A percentile compares a stretch with the other conserved stretches of the same genome.
These are phyloP conservation scores for Camponotus pennsylvanicus DNA, from an alignment of 1,140 invertebrate species.

Conservation along the genomic window DNA sequence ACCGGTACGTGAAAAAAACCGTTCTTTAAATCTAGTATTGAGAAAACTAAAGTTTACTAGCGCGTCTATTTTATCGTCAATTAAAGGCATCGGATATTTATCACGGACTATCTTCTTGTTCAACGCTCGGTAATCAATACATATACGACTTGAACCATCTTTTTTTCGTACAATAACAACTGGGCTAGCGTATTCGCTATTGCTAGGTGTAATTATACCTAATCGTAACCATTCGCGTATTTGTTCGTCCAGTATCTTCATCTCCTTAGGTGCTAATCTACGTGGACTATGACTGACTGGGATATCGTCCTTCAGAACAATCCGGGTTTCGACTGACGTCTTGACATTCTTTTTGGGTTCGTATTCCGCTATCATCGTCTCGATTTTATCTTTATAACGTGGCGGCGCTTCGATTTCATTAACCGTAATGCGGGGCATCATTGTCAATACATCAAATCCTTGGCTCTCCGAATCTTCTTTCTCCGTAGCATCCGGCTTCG, in stretches of 20 bases:
- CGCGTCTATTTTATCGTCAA: too few species aligned
- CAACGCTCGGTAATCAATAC: too few species aligned
- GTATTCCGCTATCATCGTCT: conserved; percentile 36
- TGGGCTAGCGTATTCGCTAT: conserved; percentile 27
- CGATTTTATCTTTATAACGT: conserved; percentile 2
- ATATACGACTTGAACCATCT: too few species aligned
- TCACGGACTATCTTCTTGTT: too few species aligned
- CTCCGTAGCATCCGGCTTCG: too few species aligned
- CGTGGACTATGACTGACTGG: not conserved
- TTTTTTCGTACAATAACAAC: conserved; percentile 55
- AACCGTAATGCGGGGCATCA: conserved; percentile 4
- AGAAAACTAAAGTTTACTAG: too few species aligned
- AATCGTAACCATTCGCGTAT: conserved; percentile 27
- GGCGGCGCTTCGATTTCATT: conserved; percentile 27
- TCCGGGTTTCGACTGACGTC: conserved; percentile 56
- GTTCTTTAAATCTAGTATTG: too few species aligned
- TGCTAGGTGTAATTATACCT: not conserved
- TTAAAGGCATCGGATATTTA: too few species aligned
- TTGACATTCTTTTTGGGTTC: conserved; percentile 8
- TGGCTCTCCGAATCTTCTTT: too few species aligned
- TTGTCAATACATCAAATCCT: not conserved
- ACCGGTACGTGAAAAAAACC: too few species aligned
- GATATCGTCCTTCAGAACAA: conserved; percentile 28
- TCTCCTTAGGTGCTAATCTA: conserved; percentile 22
- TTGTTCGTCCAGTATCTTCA: not conserved